Conservation (phyloP, 2,888 invertebrate species). For the Spatulosminthurus flaviceps region DNA sequence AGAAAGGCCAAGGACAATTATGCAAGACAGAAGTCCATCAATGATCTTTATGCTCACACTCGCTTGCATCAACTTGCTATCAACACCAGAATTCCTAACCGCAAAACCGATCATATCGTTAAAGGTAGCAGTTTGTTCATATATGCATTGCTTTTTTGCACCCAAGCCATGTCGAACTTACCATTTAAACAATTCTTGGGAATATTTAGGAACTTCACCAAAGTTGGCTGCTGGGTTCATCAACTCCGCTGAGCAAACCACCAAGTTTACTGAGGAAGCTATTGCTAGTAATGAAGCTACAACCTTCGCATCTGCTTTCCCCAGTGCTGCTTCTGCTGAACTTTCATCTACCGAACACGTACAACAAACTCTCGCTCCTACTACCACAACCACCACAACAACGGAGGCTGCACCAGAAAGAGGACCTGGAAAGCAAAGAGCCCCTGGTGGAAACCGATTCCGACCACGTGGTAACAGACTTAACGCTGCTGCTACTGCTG, state of each 20-base stretch:
- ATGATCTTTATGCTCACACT: conserved; percentile 61
- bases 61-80: conserved; percentile 63
- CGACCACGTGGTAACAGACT: conserved; percentile 36
- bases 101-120: conserved; percentile 32
- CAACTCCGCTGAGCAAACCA: conserved; percentile 45
- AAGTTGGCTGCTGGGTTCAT: conserved; percentile 33
- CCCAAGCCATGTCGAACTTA: too few relatives aligned
- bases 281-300: conserved; percentile 40
- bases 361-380: conserved; percentile 2
- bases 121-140: not conserved
- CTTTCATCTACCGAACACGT: conserved; percentile 31
- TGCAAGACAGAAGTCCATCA: conserved; percentile 60
- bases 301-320: conserved; percentile 30
- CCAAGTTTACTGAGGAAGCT: conserved; percentile 22
- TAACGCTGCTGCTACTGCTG: not conserved
- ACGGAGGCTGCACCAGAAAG: conserved; percentile 22
- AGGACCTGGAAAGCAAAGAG: conserved; percentile 30
- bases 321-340: conserved; percentile 32
- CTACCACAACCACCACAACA: conserved; percentile 36
- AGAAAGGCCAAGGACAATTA: conserved; percentile 59
- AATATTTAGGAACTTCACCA: conserved; percentile 26
- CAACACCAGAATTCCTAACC: conserved; percentile 58
- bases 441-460: conserved; percentile 36
- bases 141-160: too few relatives aligned
- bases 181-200: not conserved